Conservation (phyloP, 2,888 invertebrate genomes). For the Sesia bembeciformis region DNA sequence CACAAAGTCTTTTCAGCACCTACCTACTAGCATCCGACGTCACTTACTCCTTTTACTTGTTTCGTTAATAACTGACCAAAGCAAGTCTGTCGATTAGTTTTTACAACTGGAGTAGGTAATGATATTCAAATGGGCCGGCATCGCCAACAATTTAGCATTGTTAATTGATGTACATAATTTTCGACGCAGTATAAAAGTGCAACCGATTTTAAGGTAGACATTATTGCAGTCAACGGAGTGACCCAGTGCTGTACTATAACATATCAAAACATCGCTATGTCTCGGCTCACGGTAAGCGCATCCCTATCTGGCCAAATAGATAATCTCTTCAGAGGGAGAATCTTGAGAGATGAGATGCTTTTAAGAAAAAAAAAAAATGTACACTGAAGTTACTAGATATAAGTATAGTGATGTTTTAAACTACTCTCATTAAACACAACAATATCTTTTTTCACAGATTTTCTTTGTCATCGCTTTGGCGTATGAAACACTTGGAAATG, state of each 20-base stretch:
- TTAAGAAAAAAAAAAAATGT: too few relatives aligned
- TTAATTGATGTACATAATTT: constrained; percentile 65
- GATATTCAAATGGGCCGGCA: constrained; percentile 61
- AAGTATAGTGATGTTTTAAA: too few relatives aligned
- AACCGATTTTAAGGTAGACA: constrained; percentile 34
- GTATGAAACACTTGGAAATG: constrained; percentile 53
- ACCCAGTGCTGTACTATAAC: constrained; percentile 34
- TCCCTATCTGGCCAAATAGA: too few relatives aligned
- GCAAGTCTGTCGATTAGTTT: constrained; percentile 25
- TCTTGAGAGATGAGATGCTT: too few relatives aligned
- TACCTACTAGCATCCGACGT: not conserved
- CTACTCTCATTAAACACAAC: too few relatives aligned
- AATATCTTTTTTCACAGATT: constrained; percentile 32
- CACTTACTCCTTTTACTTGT: not conserved
- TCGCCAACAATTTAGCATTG: constrained; percentile 54
- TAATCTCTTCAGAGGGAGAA: too few relatives aligned
- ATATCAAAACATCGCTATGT: constrained; percentile 36
- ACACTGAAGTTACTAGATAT: too few relatives aligned
- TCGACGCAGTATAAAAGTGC: constrained; percentile 65
- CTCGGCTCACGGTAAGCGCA: constrained; percentile 56
- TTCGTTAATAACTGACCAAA: not conserved
- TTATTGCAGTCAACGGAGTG: constrained; percentile 43
- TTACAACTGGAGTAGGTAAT: constrained; percentile 12
- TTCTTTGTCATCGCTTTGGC: constrained; percentile 61
- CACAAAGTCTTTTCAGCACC: not conserved